Conservation (phyloP, 1,140 invertebrate species). For the Leguminivora glycinivorella region DNA sequence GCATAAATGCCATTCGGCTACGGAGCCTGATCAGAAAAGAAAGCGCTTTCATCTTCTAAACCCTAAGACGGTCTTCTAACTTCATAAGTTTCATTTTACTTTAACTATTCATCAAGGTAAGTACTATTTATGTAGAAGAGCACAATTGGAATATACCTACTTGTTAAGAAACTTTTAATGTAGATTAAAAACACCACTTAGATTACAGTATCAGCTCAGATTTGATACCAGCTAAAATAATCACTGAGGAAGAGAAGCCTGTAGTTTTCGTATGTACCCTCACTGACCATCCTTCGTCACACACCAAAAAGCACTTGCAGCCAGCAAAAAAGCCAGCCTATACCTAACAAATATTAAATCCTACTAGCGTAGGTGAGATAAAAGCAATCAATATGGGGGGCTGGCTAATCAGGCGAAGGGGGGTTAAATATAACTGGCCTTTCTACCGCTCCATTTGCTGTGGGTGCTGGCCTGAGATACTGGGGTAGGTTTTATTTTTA, state of each 20-base stretch:
- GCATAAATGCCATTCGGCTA: too few relatives aligned
- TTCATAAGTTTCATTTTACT: too few relatives aligned
- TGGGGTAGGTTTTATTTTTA: background rate
- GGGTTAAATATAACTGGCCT: constrained; percentile 53
- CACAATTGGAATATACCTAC: too few relatives aligned
- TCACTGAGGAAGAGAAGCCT: background rate
- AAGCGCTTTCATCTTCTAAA: too few relatives aligned
- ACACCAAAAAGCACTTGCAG: constrained; percentile 20
- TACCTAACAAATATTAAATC: constrained; percentile 64
- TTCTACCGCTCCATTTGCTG: constrained; percentile 46
- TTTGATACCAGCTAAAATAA: background rate
- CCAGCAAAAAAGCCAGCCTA: constrained; percentile 55
- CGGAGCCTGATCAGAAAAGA: too few relatives aligned
- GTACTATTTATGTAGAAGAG: too few relatives aligned
- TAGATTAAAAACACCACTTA: too few relatives aligned
- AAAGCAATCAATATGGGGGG: constrained; percentile 64
- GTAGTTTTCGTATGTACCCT: constrained; percentile 8
- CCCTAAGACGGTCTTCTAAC: too few relatives aligned
- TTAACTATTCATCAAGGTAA: too few relatives aligned
- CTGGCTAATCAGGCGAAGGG: constrained; percentile 63
- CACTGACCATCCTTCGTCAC: background rate
- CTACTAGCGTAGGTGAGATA: constrained; percentile 65
- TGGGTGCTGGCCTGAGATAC: constrained; percentile 51
- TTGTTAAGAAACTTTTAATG: too few relatives aligned
- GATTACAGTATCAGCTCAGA: too few relatives aligned